Percentiles rank a stretch among this genome's conserved stretches.
Conservation (phyloP, 1,140 invertebrate species). For the Neotoxoptera formosana region DNA sequence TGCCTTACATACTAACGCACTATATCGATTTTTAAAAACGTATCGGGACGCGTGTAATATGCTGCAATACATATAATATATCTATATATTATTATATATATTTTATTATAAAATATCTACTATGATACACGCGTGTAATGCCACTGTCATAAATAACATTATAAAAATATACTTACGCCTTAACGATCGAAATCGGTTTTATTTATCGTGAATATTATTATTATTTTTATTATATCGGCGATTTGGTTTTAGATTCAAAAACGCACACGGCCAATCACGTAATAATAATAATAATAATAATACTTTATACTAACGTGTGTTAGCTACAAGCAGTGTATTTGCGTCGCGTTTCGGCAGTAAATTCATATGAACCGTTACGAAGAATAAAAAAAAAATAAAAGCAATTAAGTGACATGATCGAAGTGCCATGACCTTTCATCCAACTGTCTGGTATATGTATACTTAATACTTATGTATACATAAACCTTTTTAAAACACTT, state of each 20-base stretch:
- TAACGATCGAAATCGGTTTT: not conserved
- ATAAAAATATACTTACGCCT: not conserved
- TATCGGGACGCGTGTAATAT: not conserved
- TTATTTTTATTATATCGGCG: not conserved
- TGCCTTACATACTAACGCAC: not conserved
- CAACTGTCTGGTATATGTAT: not conserved
- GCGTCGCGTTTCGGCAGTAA: not conserved
- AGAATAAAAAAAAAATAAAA: constrained; percentile 5
- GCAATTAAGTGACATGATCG: not conserved
- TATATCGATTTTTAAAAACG: not conserved
- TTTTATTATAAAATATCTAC: not conserved
- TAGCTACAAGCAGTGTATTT: not conserved
- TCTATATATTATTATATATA: not conserved
- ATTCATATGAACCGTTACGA: not conserved
- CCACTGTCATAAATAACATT: not conserved
- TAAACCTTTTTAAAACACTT: not conserved
- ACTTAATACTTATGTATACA: too few species aligned
- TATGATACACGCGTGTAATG: not conserved
- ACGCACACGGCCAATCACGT: not conserved
- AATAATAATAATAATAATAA: not conserved
- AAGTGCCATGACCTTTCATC: constrained; percentile 12
- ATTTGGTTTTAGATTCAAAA: not conserved
- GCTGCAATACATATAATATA: not conserved
- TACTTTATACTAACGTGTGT: not conserved
- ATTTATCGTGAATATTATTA: not conserved